These are phyloP conservation scores for Punctoribates punctum DNA, from an alignment of 2,888 invertebrate species.

Conservation along the genomic window DNA sequence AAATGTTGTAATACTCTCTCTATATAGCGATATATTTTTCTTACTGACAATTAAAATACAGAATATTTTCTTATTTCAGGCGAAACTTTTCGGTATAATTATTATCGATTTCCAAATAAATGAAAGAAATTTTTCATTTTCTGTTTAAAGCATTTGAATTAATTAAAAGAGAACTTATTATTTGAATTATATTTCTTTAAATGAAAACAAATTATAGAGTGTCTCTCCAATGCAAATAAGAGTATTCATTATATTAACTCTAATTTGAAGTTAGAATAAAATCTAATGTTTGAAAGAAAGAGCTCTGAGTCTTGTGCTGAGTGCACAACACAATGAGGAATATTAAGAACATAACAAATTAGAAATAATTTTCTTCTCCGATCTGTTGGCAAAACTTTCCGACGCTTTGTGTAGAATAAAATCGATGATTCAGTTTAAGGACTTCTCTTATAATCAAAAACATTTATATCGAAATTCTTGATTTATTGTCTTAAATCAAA, in stretches of 20 bases:
- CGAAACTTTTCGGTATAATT: too few relatives aligned
- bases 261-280: background rate
- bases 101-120: too few relatives aligned
- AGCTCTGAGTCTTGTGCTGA: too few relatives aligned
- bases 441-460: background rate
- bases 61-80: too few relatives aligned
- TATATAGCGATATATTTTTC: too few relatives aligned
- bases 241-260: conserved; percentile 4
- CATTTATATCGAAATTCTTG: conserved; percentile 19
- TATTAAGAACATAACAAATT: background rate
- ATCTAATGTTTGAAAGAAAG: background rate
- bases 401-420: background rate
- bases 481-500: background rate
- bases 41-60: too few relatives aligned
- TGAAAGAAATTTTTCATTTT: too few relatives aligned
- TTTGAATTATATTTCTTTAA: too few relatives aligned
- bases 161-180: too few relatives aligned
- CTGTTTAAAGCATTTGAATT: too few relatives aligned
- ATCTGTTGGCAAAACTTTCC: background rate
- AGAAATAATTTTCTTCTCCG: background rate
- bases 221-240: background rate
- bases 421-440: conserved; percentile 5
- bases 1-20: too few relatives aligned
- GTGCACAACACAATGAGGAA: too few relatives aligned
- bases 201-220: background rate